Base-by-base conservation (phyloP, 92 coral and sea anemone species). In the Phenganax subtilis region DNA sequence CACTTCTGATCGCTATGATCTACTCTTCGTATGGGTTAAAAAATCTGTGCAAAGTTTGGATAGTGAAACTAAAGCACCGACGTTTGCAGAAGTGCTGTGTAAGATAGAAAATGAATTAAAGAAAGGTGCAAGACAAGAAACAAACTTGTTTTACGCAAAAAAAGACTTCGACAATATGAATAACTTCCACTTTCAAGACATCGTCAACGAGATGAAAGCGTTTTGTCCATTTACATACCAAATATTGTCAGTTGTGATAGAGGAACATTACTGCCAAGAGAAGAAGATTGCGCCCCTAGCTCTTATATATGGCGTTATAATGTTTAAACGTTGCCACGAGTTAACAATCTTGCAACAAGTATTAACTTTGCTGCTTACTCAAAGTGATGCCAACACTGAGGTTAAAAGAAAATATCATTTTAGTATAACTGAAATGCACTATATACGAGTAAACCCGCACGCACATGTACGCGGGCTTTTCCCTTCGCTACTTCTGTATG, bases 41-140 rank as follows among this genome's bases (percentile, higher is more conserved):
- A 7, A 7, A 63, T 15, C 28, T 63, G 7, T 63, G 7, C 28
- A 16, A 15, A 8, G 28, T 8, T 7, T 31, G n/a, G 7, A 16
- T 7, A 8, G 27, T 7, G 7, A 25, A 63, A 63, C 16, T 31
- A 63, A 15, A 25, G 28, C 70, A 8, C 27, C 16, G 9, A 16
- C n/a, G 70, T 15, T 85, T 77, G 81, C 72, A 80, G 75, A 74
- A 30, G 60, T 85, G 71, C 71, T 71, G 54, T 59, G 15, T 47
- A 71, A 82, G 81, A 84, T 85, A 15, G 77, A 85, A 70, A 80
- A 85, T 37, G 88, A 85, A 81, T 75, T 80, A 54, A 51, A 61
- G 59, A 76, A 62, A 57, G 85, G 80, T 81, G 84, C 85, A 59
- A 81, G 88, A 80, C 80, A 85, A 76, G 85, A 80, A 57, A 80